Evolutionary conservation across 2,113 vertebrate genomes (phyloP).

Genomic region (Pollachius pollachius): DNA sequence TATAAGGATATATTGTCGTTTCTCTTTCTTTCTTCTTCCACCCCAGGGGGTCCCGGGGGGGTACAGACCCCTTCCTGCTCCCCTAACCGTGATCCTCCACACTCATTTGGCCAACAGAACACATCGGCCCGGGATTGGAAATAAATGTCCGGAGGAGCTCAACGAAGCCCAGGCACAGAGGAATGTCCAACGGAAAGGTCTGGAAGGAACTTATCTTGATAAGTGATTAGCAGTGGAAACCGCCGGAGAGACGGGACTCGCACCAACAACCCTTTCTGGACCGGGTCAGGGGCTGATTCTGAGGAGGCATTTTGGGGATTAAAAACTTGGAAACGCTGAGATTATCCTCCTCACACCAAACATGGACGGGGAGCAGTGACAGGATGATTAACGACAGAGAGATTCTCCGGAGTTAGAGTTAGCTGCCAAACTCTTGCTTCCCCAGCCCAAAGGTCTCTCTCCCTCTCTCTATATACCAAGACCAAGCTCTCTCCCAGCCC

Average conservation of each 20-base stretch:
- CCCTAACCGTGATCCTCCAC: too few species aligned
- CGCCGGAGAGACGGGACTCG: background rate
- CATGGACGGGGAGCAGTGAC: background rate
- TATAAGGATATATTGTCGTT: too few species aligned
- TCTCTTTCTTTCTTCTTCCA: too few species aligned
- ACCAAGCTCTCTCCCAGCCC: too few species aligned
- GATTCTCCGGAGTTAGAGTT: too few species aligned
- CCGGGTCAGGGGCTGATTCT: background rate
- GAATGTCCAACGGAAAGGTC: background rate
- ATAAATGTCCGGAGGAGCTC: background rate
- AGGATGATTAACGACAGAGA: background rate
- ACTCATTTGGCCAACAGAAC: too few species aligned
- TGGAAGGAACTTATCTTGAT: background rate
- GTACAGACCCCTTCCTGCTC: too few species aligned
- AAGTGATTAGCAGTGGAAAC: background rate
- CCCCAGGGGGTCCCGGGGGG: too few species aligned
- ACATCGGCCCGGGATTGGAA: background rate
- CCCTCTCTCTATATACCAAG: background rate
- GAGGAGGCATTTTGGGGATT: conserved; percentile 1
- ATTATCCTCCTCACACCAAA: background rate
- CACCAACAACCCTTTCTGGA: background rate
- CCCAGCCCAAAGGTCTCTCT: background rate
- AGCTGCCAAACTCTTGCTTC: background rate
- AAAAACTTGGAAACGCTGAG: background rate
- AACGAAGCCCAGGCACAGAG: background rate